These are phyloP conservation scores for Euschistus heros DNA, from an alignment of 1,140 invertebrate species.

Conservation along the genomic window DNA sequence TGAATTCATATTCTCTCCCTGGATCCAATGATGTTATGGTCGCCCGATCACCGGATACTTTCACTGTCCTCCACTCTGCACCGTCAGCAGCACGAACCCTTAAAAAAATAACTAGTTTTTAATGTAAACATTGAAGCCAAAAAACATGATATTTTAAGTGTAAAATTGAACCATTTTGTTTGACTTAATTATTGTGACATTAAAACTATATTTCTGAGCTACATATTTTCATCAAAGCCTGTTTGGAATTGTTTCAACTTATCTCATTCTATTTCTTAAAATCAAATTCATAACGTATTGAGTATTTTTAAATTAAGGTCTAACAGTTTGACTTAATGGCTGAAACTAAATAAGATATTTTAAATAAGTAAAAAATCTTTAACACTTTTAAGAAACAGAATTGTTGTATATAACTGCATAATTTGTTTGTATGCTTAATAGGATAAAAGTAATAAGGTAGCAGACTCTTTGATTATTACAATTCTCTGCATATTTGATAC, in stretches of 20 bases:
- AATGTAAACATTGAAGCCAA: neutral
- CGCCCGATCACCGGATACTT: constrained; percentile 58
- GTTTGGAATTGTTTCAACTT: neutral
- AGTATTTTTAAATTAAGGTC: too few species aligned
- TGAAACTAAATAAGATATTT: too few species aligned
- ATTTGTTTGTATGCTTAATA: too few species aligned
- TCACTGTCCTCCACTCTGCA: constrained; percentile 65
- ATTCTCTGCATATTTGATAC: too few species aligned
- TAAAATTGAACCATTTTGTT: neutral
- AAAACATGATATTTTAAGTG: neutral
- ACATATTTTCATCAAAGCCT: neutral
- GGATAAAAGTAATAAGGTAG: too few species aligned
- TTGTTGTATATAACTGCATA: too few species aligned
- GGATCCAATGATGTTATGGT: constrained; percentile 66
- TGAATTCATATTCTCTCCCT: constrained; percentile 77
- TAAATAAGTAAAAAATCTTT: too few species aligned
- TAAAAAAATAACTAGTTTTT: neutral
- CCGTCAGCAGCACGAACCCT: constrained; percentile 54
- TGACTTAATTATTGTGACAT: neutral
- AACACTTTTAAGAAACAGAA: too few species aligned
- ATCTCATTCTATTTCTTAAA: too few species aligned
- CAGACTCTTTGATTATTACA: too few species aligned
- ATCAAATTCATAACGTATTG: too few species aligned
- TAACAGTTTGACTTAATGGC: too few species aligned
- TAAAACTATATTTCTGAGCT: neutral